Conservation (phyloP, 2,113 vertebrate genomes). For the Leptodactylus fuscus region DNA sequence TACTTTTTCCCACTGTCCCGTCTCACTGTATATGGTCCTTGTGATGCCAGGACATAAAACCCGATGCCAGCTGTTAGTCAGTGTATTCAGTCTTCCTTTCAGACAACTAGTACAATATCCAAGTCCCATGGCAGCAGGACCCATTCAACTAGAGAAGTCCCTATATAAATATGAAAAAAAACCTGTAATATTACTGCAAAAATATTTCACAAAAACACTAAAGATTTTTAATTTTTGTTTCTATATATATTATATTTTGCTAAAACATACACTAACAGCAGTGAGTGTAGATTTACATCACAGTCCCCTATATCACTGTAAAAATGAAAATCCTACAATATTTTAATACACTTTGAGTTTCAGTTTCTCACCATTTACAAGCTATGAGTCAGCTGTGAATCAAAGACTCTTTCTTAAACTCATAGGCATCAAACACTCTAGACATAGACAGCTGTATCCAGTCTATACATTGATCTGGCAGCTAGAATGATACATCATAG, state of each 20-base stretch:
- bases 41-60: constrained; percentile 56
- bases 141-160: constrained; percentile 72
- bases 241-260: background rate
- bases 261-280: background rate
- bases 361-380: background rate
- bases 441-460: no score
- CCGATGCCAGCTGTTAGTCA: constrained; percentile 59
- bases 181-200: background rate
- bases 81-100: constrained; percentile 59
- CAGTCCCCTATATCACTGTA: background rate
- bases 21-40: constrained; percentile 86
- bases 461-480: no score
- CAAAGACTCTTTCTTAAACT: no score
- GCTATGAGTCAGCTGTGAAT: background rate
- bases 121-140: constrained; percentile 64
- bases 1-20: constrained; percentile 85
- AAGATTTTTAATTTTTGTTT: background rate
- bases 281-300: background rate
- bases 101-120: constrained; percentile 66
- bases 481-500: no score
- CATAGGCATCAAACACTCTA: no score
- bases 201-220: background rate
- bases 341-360: background rate
- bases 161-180: constrained; percentile 46
- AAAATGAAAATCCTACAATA: background rate